Evolutionary conservation across 2,888 invertebrate species (phyloP).

Genomic region (Aphidoletes aphidimyza): DNA sequence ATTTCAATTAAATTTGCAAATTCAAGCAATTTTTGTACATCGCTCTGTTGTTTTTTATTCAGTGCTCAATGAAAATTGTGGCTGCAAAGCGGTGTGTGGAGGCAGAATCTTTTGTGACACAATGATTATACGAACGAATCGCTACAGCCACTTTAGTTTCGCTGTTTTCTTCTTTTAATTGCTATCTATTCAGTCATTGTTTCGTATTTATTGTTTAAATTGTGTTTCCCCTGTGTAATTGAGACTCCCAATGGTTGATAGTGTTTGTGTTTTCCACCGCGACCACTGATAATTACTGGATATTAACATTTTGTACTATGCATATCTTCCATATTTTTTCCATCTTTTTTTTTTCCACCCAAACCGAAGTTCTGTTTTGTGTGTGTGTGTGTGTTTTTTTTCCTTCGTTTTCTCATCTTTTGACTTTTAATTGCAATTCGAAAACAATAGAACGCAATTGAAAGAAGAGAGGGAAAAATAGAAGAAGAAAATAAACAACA

Average conservation of each 20-base stretch:
- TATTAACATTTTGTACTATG: conserved; percentile 8
- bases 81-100: background rate
- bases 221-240: background rate
- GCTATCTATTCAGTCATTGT: conserved; percentile 19
- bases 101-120: conserved; percentile 13
- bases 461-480: background rate
- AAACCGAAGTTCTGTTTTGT: background rate
- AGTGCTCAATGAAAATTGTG: background rate
- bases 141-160: background rate
- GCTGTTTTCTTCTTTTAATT: conserved; percentile 43
- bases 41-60: background rate
- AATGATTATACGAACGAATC: conserved; percentile 43
- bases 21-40: background rate
- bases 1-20: background rate
- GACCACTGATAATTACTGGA: conserved; percentile 12
- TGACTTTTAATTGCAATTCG: conserved; percentile 25
- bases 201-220: background rate
- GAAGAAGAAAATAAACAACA: background rate
- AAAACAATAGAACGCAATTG: background rate
- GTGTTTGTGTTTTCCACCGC: background rate
- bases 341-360: background rate
- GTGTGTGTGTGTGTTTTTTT: background rate
- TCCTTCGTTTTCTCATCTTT: conserved; percentile 1
- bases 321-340: background rate
- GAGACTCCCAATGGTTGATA: background rate